Conservation (phyloP, 1,140 invertebrate species). For the Saccostrea echinata region DNA sequence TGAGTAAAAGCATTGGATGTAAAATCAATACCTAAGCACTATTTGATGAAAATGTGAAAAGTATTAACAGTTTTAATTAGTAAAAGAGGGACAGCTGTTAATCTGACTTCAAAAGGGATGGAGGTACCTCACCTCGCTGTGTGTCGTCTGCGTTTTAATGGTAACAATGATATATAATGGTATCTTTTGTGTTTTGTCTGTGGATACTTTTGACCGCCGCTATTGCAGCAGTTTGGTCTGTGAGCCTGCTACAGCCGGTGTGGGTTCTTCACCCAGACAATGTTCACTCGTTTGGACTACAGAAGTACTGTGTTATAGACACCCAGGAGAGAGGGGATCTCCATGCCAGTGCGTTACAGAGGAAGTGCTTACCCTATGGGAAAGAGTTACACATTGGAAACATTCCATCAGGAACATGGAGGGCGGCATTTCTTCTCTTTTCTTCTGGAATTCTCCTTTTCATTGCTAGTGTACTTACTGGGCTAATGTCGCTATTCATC, state of each 20-base stretch:
- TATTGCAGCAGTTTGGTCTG: slow-evolving; percentile 9
- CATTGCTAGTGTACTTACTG: neutral
- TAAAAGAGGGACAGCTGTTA: too few species aligned
- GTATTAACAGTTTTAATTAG: slow-evolving; percentile 38
- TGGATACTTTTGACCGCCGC: slow-evolving; percentile 5
- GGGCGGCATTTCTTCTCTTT: slow-evolving; percentile 8
- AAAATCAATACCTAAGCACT: slow-evolving; percentile 4
- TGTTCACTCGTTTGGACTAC: slow-evolving; percentile 22
- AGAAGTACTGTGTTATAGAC: slow-evolving; percentile 27
- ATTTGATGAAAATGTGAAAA: slow-evolving; percentile 18
- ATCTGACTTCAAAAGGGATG: neutral
- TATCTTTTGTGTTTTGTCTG: slow-evolving; percentile 41
- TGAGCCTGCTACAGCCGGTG: slow-evolving; percentile 1
- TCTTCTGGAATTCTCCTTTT: neutral
- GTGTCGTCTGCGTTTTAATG: neutral
- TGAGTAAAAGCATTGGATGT: slow-evolving; percentile 3
- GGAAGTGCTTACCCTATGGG: slow-evolving; percentile 2
- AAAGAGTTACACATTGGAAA: neutral
- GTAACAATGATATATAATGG: slow-evolving; percentile 14
- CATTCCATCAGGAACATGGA: slow-evolving; percentile 31
- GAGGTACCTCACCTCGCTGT: neutral
- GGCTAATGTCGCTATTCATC: neutral
- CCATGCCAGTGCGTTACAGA: neutral
- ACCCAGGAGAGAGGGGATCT: neutral
- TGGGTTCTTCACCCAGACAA: slow-evolving; percentile 32